Evolutionary conservation across 2,888 invertebrate genomes (phyloP).

Genomic region (Habroteleia sp.): DNA sequence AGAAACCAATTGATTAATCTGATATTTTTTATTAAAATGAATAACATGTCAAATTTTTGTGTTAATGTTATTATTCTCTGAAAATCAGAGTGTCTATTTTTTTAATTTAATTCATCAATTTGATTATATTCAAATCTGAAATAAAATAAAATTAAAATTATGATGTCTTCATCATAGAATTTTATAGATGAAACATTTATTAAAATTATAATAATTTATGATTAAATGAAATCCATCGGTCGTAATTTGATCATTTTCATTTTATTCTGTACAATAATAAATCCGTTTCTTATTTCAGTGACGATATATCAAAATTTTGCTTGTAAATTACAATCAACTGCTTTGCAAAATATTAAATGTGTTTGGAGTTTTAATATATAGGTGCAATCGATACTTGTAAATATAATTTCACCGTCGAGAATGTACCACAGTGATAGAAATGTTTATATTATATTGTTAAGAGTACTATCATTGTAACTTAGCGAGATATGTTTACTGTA

Average conservation of each 20-base stretch:
- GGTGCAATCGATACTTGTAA: constrained; percentile 64
- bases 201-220: too few species aligned
- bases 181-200: too few species aligned
- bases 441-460: constrained; percentile 58
- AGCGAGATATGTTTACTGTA: constrained; percentile 35
- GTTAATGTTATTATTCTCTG: too few species aligned
- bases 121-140: too few species aligned
- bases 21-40: constrained; percentile 10
- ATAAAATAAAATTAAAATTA: too few species aligned
- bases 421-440: constrained; percentile 60
- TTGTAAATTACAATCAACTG: constrained; percentile 26
- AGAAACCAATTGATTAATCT: constrained; percentile 34
- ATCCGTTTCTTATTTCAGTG: constrained; percentile 18
- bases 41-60: constrained; percentile 2
- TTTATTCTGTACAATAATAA: too few species aligned
- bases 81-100: too few species aligned
- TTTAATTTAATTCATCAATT: too few species aligned
- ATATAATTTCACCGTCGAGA: constrained; percentile 57
- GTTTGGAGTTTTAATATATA: constrained; percentile 46
- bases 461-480: constrained; percentile 51
- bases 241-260: too few species aligned
- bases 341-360: constrained; percentile 33
- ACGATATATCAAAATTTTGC: constrained; percentile 30
- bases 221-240: too few species aligned
- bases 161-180: too few species aligned